phyloP scores from a whole-genome alignment of 2,888 invertebrate species.

The Chaitophorus viminalis region DNA sequence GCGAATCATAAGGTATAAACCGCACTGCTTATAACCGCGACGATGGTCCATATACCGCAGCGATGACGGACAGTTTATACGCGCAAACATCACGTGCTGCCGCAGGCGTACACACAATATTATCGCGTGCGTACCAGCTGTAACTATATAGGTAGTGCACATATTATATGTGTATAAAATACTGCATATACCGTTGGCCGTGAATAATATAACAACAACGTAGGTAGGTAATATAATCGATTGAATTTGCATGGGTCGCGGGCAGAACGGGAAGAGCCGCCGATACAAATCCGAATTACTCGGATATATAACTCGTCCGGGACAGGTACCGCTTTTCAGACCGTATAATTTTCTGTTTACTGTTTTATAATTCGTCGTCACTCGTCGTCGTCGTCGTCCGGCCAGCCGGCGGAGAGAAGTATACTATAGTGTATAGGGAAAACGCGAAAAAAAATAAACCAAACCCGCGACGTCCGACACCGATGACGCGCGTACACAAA shows the following conservation, averaged over 20 bases:
- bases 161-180: too few relatives aligned
- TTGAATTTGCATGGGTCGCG: slow-evolving; percentile 55
- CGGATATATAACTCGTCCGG: slow-evolving; percentile 35
- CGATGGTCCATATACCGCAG: too few relatives aligned
- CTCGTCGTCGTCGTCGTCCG: background rate
- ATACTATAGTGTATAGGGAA: background rate
- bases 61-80: background rate
- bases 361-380: slow-evolving; percentile 24
- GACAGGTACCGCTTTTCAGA: slow-evolving; percentile 55
- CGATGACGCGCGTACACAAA: background rate
- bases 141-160: too few relatives aligned
- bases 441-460: background rate
- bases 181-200: background rate
- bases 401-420: background rate
- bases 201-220: background rate
- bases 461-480: background rate
- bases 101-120: background rate
- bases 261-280: slow-evolving; percentile 55
- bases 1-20: too few relatives aligned
- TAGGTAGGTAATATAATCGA: slow-evolving; percentile 14
- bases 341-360: slow-evolving; percentile 57
- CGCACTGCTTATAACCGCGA: too few relatives aligned
- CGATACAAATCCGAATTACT: slow-evolving; percentile 54
- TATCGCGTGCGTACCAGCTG: background rate
- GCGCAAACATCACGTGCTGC: background rate